phyloP scores from a whole-genome alignment of 1,140 invertebrate species.

The Pachyrhynchus sulphureomaculatus region DNA sequence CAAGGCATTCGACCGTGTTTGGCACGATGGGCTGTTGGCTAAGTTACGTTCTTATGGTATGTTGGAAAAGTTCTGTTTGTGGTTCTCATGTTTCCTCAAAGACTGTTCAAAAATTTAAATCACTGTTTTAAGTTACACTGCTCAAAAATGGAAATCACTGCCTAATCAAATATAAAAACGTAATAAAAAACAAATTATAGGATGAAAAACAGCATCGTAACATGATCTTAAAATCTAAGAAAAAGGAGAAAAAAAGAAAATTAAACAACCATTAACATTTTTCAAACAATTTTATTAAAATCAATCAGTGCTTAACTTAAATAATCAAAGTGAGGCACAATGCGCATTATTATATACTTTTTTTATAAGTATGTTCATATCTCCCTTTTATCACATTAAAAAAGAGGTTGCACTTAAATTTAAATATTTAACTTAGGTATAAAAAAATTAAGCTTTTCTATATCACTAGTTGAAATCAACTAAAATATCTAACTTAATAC shows the following conservation, averaged over 20 bases:
- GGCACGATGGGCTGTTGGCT: too few species aligned
- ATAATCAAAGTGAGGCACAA: constrained; percentile 51
- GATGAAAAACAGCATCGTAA: too few species aligned
- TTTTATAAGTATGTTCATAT: constrained; percentile 15
- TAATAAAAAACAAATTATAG: too few species aligned
- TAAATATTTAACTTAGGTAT: constrained; percentile 18
- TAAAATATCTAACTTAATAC: constrained; percentile 2
- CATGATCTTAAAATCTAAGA: too few species aligned
- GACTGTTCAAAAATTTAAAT: too few species aligned
- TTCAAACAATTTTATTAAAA: constrained; percentile 50
- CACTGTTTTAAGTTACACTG: too few species aligned
- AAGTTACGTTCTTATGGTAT: too few species aligned
- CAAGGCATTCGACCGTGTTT: too few species aligned
- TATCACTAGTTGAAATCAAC: constrained; percentile 6
- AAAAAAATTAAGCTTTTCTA: constrained; percentile 21
- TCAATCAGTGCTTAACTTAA: constrained; percentile 50
- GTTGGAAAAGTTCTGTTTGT: too few species aligned
- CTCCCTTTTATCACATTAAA: constrained; percentile 42
- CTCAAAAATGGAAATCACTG: too few species aligned
- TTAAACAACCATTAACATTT: constrained; percentile 24
- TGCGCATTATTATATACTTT: constrained; percentile 38
- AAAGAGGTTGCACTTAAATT: constrained; percentile 13
- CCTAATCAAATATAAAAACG: too few species aligned
- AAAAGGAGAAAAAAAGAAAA: not conserved
- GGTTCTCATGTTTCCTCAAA: too few species aligned